A percentile compares a stretch with the other conserved stretches of the same genome.
Conservation (phyloP, 2,888 invertebrate genomes). For the Dysmachus trigonus region DNA sequence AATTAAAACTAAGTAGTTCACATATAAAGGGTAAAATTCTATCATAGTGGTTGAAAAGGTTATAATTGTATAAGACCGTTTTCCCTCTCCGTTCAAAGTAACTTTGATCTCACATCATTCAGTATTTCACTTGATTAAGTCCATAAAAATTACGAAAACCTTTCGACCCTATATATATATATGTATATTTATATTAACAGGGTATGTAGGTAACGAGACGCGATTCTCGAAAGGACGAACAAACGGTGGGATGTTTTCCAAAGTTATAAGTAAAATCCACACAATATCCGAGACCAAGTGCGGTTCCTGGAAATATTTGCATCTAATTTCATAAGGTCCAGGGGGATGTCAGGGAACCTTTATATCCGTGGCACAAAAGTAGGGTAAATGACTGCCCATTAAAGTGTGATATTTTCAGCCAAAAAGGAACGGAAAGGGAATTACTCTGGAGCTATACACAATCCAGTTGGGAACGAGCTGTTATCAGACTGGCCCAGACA, state of each 20-base stretch:
- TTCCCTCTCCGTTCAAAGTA: neutral
- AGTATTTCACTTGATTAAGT: neutral
- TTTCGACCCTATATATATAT: neutral
- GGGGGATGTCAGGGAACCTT: neutral
- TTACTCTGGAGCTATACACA: neutral
- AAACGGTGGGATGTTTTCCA: neutral
- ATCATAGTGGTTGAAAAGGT: neutral
- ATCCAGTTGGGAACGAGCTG: constrained; percentile 24
- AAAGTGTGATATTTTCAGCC: neutral
- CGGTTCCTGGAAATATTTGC: constrained; percentile 14
- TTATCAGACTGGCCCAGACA: constrained; percentile 38
- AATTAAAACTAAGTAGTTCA: neutral
- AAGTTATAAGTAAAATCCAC: constrained; percentile 5
- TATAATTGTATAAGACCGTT: neutral
- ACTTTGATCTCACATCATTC: neutral
- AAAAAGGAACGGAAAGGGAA: neutral
- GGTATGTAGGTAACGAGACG: neutral
- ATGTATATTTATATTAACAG: no score
- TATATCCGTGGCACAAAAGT: neutral
- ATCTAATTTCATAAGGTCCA: constrained; percentile 8
- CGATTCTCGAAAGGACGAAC: neutral
- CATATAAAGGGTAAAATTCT: neutral
- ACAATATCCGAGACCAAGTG: neutral
- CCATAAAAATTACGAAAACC: neutral
- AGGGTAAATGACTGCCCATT: neutral